Percentiles rank a stretch among this genome's conserved stretches.
These are phyloP conservation scores for Zenarchopterus dispar DNA, from an alignment of 2,797 vertebrate species.

Conservation along the genomic window DNA sequence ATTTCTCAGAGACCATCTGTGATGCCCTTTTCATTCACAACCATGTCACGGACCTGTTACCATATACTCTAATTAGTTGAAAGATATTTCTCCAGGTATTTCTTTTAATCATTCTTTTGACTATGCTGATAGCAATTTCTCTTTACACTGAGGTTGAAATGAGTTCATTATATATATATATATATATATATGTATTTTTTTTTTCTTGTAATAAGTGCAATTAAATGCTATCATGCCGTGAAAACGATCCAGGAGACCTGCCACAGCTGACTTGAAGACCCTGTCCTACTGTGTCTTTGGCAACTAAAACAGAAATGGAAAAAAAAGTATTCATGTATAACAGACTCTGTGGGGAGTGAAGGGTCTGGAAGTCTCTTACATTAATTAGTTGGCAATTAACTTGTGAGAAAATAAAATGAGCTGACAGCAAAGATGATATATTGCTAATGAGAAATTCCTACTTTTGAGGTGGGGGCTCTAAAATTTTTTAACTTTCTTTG, in stretches of 20 bases:
- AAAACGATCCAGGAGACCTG: conserved; percentile 13
- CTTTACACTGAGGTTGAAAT: too few relatives aligned
- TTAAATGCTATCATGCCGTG: conserved; percentile 22
- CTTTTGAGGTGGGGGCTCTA: conserved; percentile 52
- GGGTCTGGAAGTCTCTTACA: conserved; percentile 59
- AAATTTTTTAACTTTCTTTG: conserved; percentile 21
- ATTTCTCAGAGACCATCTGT: too few relatives aligned
- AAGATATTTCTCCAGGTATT: too few relatives aligned
- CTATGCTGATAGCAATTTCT: too few relatives aligned
- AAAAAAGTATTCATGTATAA: background rate
- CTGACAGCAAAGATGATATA: conserved; percentile 29
- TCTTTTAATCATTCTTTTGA: too few relatives aligned
- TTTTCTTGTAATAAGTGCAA: conserved; percentile 3
- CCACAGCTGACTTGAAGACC: conserved; percentile 15
- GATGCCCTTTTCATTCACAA: too few relatives aligned
- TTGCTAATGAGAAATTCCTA: conserved; percentile 74
- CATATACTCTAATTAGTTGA: too few relatives aligned
- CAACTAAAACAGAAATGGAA: conserved; percentile 21
- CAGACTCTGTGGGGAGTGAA: conserved; percentile 10
- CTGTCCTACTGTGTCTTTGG: conserved; percentile 19
- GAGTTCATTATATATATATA: background rate
- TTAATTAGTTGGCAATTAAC: conserved; percentile 81
- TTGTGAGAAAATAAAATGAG: conserved; percentile 19
- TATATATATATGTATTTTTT: too few relatives aligned
- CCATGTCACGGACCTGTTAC: too few relatives aligned